These are phyloP conservation scores for Microctenopoma stevenorrisi DNA, from an alignment of 2,797 vertebrate species.

Conservation along the genomic window DNA sequence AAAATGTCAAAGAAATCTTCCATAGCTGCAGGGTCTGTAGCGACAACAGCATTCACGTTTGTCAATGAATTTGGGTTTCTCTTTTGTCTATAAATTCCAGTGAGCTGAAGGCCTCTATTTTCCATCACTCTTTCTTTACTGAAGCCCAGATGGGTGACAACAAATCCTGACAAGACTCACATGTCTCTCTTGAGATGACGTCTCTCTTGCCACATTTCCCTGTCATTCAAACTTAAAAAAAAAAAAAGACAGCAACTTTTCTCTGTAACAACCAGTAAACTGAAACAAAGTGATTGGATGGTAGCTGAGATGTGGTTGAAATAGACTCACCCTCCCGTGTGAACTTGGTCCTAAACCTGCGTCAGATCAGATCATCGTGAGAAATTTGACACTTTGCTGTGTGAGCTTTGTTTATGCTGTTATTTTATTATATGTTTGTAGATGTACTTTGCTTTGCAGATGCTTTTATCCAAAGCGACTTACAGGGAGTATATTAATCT, in stretches of 20 bases:
- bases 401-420: not conserved
- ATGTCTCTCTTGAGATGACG: conserved; percentile 16
- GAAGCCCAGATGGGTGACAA: conserved; percentile 24
- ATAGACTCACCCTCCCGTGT: too few species aligned
- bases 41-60: not conserved
- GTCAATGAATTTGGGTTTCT: conserved; percentile 14
- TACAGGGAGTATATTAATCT: too few species aligned
- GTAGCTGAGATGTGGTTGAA: too few species aligned
- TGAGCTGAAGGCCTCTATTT: conserved; percentile 12
- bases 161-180: conserved; percentile 12
- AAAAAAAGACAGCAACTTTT: conserved; percentile 1
- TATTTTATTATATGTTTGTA: not conserved
- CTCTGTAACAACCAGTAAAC: too few species aligned
- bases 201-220: conserved; percentile 23
- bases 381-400: too few species aligned
- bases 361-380: too few species aligned
- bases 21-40: conserved; percentile 13
- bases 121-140: conserved; percentile 5
- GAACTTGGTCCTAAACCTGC: not conserved
- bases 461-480: too few species aligned
- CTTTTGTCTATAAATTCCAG: conserved; percentile 18
- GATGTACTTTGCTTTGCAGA: too few species aligned
- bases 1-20: conserved; percentile 14
- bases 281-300: too few species aligned
- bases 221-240: conserved; percentile 29